These are phyloP conservation scores for Aphelenchoides besseyi DNA, from an alignment of 1,140 invertebrate species.

Conservation along the genomic window DNA sequence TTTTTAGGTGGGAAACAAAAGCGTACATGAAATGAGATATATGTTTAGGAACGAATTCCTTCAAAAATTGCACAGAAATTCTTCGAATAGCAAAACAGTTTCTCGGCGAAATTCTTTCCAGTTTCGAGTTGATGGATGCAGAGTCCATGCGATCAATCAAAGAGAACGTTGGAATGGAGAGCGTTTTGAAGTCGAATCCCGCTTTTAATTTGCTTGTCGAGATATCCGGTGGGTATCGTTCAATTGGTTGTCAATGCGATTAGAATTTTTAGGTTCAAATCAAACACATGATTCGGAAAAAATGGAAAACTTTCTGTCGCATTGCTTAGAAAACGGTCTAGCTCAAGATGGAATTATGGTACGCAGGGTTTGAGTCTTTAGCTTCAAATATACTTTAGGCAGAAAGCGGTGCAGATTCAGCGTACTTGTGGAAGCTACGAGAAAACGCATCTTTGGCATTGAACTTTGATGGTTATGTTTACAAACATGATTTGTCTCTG, in stretches of 20 bases:
- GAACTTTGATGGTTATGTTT: slow-evolving; percentile 79
- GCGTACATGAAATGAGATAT: neutral
- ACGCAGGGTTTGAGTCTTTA: too few relatives aligned
- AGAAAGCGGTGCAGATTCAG: slow-evolving; percentile 29
- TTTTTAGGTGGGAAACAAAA: slow-evolving; percentile 29
- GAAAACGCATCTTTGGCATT: slow-evolving; percentile 81
- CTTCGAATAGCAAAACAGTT: slow-evolving; percentile 34
- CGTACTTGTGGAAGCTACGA: slow-evolving; percentile 64
- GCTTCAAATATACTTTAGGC: slow-evolving; percentile 20
- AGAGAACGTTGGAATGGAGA: slow-evolving; percentile 26
- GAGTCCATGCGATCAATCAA: slow-evolving; percentile 38
- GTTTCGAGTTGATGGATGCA: slow-evolving; percentile 43
- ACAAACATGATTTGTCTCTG: slow-evolving; percentile 92
- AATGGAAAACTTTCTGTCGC: slow-evolving; percentile 74
- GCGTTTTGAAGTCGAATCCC: slow-evolving; percentile 6
- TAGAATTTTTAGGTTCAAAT: slow-evolving; percentile 67
- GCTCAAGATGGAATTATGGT: slow-evolving; percentile 77
- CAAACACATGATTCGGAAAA: slow-evolving; percentile 81
- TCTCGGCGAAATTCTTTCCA: slow-evolving; percentile 46
- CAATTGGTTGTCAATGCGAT: neutral
- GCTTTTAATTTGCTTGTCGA: slow-evolving; percentile 43
- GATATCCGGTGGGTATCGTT: slow-evolving; percentile 36
- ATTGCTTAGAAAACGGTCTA: slow-evolving; percentile 71
- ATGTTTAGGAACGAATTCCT: slow-evolving; percentile 36
- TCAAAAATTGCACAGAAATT: slow-evolving; percentile 38